These are phyloP conservation scores for Turnix velox DNA, from an alignment of 2,113 vertebrate species.

Conservation along the genomic window DNA sequence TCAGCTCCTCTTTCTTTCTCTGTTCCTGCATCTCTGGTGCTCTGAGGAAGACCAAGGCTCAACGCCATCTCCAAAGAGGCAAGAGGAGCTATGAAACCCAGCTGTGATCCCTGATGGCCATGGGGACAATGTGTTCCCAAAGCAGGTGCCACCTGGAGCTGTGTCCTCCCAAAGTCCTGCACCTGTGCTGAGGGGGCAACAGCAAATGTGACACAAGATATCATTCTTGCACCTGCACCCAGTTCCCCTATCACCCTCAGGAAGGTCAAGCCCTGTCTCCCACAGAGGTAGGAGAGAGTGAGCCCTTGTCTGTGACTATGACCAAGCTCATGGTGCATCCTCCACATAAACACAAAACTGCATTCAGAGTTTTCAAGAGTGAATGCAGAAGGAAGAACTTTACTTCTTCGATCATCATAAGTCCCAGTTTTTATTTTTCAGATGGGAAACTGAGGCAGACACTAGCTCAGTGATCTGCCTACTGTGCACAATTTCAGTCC, in stretches of 20 bases:
- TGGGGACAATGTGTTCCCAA: neutral
- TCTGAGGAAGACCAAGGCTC: neutral
- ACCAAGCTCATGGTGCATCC: neutral
- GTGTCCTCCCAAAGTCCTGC: neutral
- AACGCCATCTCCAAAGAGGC: neutral
- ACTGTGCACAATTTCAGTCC: neutral
- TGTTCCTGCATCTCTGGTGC: neutral
- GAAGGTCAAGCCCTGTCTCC: neutral
- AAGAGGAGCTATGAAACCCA: neutral
- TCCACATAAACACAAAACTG: neutral
- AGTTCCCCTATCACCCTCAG: neutral
- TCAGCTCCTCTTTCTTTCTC: neutral
- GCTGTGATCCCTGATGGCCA: neutral
- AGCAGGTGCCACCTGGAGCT: slow-evolving; percentile 1
- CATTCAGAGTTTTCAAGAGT: neutral
- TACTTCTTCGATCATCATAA: neutral
- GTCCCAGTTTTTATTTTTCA: neutral
- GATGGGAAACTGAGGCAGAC: neutral
- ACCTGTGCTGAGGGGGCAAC: neutral
- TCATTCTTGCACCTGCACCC: neutral
- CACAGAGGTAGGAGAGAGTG: neutral
- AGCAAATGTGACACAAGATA: neutral
- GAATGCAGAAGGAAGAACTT: neutral
- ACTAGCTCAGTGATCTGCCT: neutral
- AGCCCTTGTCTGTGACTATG: neutral